phyloP scores from a whole-genome alignment of 2,888 invertebrate genomes.

The Drosophila kanekoi region DNA sequence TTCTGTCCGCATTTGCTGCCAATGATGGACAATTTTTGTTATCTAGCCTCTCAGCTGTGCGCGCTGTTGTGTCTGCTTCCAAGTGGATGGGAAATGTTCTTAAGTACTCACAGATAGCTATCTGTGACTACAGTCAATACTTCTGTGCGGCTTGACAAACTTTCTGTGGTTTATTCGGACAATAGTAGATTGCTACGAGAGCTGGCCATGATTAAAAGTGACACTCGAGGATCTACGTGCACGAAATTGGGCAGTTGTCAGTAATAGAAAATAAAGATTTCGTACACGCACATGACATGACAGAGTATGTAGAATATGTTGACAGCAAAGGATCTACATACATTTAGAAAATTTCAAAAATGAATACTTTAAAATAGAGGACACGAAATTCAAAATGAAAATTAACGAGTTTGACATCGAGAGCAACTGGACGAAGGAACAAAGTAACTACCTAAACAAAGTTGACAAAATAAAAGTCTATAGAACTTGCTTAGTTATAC shows the following conservation, averaged over 20 bases:
- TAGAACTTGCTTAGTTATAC: no score
- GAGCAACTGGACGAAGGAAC: no score
- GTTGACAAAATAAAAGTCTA: no score
- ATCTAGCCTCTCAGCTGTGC: slow-evolving; percentile 37
- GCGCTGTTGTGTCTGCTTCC: slow-evolving; percentile 17
- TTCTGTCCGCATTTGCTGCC: slow-evolving; percentile 49
- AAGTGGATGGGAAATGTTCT: slow-evolving; percentile 39
- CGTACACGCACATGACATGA: slow-evolving; percentile 18
- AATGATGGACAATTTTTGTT: slow-evolving; percentile 60
- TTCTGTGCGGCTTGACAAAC: slow-evolving; percentile 18
- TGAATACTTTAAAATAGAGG: neutral
- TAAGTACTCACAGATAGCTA: slow-evolving; percentile 26
- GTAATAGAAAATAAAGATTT: slow-evolving; percentile 6
- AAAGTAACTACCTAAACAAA: no score
- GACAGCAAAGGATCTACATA: slow-evolving; percentile 2
- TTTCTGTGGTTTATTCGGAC: slow-evolving; percentile 12
- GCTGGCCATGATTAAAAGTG: slow-evolving; percentile 21
- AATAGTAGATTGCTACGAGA: slow-evolving; percentile 5
- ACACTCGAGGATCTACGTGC: slow-evolving; percentile 19
- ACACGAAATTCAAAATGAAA: no score
- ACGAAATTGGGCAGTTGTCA: slow-evolving; percentile 6
- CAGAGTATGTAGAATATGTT: slow-evolving; percentile 6
- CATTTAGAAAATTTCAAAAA: neutral
- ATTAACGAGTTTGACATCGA: no score
- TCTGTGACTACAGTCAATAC: slow-evolving; percentile 8